Evolutionary conservation across 2,113 vertebrate species (phyloP).

Genomic region (Dipodomys stephensi): DNA sequence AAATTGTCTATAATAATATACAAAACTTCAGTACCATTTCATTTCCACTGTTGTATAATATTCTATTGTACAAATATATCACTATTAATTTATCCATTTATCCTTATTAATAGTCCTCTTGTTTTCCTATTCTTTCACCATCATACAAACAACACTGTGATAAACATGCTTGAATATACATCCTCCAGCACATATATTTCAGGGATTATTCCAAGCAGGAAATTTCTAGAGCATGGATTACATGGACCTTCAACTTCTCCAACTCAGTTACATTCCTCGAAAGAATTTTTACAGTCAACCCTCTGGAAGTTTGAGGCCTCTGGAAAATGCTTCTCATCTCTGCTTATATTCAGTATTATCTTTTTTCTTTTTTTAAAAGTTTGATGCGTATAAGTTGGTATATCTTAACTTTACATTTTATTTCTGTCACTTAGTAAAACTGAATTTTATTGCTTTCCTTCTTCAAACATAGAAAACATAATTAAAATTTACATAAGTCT

Average conservation of each 20-base stretch:
- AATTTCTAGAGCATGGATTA: background rate
- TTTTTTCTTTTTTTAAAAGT: background rate
- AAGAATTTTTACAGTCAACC: background rate
- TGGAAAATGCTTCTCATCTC: background rate
- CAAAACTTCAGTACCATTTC: background rate
- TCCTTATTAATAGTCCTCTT: background rate
- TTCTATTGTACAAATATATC: background rate
- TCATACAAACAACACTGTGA: background rate
- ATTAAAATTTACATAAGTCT: background rate
- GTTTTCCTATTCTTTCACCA: background rate
- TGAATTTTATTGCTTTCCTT: slow-evolving; percentile 41
- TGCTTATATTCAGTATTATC: background rate
- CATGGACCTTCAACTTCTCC: background rate
- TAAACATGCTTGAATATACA: background rate
- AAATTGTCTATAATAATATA: background rate
- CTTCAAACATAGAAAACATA: slow-evolving; percentile 8
- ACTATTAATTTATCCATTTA: background rate
- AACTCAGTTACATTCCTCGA: background rate
- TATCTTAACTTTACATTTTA: slow-evolving; percentile 38
- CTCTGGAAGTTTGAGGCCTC: background rate
- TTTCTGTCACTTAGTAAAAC: slow-evolving; percentile 5
- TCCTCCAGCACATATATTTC: background rate
- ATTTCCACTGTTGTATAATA: background rate
- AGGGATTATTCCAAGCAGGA: background rate
- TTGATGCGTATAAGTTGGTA: background rate